Evolutionary conservation across 2,113 vertebrate species (phyloP).

Genomic region (Prunella himalayana): DNA sequence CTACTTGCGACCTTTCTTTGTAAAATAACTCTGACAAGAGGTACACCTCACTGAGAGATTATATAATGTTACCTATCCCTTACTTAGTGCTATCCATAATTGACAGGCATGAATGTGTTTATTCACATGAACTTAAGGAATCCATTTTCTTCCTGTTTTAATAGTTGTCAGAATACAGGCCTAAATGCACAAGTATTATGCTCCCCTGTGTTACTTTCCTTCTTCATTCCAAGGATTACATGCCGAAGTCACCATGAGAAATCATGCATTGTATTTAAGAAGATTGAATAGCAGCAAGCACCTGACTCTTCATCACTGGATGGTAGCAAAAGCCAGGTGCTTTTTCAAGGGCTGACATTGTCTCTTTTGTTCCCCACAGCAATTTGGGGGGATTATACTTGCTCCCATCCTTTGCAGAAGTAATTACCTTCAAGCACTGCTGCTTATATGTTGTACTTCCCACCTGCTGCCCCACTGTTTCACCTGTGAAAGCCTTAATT

Average conservation of each 20-base stretch:
- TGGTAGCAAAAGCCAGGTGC: background rate
- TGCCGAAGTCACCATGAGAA: background rate
- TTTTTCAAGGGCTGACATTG: background rate
- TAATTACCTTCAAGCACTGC: background rate
- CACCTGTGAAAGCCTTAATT: constrained; percentile 24
- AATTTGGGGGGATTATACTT: background rate
- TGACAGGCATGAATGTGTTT: background rate
- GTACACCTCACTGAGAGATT: background rate
- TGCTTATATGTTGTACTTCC: background rate
- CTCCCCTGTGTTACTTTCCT: background rate
- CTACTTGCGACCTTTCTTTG: background rate
- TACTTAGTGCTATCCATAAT: background rate
- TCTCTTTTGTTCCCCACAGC: background rate
- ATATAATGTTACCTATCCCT: background rate
- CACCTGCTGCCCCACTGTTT: constrained; percentile 1
- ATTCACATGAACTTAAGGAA: background rate
- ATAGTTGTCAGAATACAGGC: background rate
- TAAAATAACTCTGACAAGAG: background rate
- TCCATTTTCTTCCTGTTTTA: background rate
- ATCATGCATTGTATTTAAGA: background rate
- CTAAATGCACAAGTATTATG: background rate
- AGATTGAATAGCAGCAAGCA: background rate
- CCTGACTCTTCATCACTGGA: background rate
- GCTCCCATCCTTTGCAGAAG: background rate
- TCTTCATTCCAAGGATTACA: background rate